Evolutionary conservation across 2,113 vertebrate species (phyloP).

Genomic region (Gymnarchus niloticus): DNA sequence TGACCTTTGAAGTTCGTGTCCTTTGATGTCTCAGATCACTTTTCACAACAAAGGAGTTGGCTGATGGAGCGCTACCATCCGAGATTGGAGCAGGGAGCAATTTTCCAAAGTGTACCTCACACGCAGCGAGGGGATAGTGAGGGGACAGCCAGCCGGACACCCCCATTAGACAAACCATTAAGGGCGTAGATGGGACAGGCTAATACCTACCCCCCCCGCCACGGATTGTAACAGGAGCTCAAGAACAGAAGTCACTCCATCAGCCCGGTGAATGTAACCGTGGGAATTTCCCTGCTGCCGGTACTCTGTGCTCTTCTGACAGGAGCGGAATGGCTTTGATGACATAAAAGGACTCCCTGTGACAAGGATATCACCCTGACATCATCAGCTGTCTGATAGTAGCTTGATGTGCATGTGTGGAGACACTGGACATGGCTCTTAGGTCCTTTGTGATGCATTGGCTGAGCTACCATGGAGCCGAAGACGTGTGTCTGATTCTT

Average conservation of each 20-base stretch:
- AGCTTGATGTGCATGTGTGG: no score
- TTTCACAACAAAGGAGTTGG: not conserved
- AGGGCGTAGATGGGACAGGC: not conserved
- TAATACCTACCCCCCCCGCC: not conserved
- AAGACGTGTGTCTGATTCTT: not conserved
- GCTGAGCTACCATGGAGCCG: not conserved
- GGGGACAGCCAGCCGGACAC: not conserved
- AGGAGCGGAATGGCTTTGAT: no score
- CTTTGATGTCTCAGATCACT: conserved; percentile 10
- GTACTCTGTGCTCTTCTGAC: not conserved
- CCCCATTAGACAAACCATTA: not conserved
- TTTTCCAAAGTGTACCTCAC: not conserved
- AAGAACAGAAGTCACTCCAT: not conserved
- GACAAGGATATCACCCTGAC: no score
- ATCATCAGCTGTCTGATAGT: not conserved
- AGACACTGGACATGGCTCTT: not conserved
- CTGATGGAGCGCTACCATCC: no score
- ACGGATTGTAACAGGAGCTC: not conserved
- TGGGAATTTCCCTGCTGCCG: not conserved
- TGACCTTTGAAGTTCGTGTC: conserved; percentile 17
- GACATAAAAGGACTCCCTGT: no score
- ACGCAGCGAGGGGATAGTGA: not conserved
- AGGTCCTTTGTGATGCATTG: not conserved
- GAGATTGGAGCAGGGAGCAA: no score
- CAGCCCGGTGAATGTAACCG: no score